Conservation (phyloP, 2,888 invertebrate genomes). For the Agonopterix arenella region DNA sequence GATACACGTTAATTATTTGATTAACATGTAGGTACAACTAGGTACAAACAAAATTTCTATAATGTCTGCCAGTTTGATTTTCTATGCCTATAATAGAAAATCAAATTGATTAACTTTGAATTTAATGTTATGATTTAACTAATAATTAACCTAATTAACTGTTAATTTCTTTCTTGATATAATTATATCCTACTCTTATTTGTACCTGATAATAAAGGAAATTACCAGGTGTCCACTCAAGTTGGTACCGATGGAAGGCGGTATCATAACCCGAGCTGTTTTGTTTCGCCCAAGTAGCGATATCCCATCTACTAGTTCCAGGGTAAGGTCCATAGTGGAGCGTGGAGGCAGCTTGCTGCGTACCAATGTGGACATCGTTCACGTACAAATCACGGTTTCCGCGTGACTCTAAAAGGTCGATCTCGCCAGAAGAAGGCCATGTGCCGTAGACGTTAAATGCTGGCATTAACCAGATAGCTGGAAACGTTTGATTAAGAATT, state of each 20-base stretch:
- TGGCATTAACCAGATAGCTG: slow-evolving; percentile 84
- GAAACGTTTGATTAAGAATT: background rate
- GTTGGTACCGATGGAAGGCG: slow-evolving; percentile 80
- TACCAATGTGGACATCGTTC: slow-evolving; percentile 73
- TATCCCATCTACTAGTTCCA: slow-evolving; percentile 67
- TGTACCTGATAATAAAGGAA: background rate
- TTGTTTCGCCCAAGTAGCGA: slow-evolving; percentile 64
- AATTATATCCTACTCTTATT: background rate
- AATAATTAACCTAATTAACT: no score
- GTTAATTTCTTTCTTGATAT: no score
- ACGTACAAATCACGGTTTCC: slow-evolving; percentile 74
- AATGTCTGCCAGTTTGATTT: no score
- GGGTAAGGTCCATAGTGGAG: slow-evolving; percentile 82
- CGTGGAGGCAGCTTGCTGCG: slow-evolving; percentile 76
- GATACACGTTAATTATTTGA: background rate
- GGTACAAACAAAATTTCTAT: no score
- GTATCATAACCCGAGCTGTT: slow-evolving; percentile 61
- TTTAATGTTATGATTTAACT: no score
- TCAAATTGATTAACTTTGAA: no score
- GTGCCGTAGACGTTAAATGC: slow-evolving; percentile 78
- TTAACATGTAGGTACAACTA: no score
- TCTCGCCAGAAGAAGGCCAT: slow-evolving; percentile 85
- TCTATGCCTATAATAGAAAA: no score
- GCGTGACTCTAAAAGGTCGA: slow-evolving; percentile 81
- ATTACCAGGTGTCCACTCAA: slow-evolving; percentile 80